These are phyloP conservation scores for Gobio gobio DNA, from an alignment of 2,113 vertebrate genomes.

Conservation along the genomic window DNA sequence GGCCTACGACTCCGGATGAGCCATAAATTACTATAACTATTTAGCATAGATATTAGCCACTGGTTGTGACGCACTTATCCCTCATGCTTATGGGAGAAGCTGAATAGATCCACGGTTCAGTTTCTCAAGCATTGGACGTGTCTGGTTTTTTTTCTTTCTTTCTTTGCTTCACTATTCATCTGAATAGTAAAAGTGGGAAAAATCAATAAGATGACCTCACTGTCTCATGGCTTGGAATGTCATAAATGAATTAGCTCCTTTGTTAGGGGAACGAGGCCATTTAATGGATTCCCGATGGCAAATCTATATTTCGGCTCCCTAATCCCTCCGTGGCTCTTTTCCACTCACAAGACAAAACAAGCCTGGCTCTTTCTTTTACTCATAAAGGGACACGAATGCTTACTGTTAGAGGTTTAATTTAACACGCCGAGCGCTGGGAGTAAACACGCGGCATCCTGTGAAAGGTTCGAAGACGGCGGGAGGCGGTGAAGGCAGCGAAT, in stretches of 20 bases:
- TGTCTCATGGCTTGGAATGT: slow-evolving; percentile 64
- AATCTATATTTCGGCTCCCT: slow-evolving; percentile 63
- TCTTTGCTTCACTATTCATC: slow-evolving; percentile 33
- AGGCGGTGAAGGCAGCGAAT: slow-evolving; percentile 39
- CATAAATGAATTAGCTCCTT: slow-evolving; percentile 73
- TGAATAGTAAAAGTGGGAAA: slow-evolving; percentile 56
- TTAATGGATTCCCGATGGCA: slow-evolving; percentile 64
- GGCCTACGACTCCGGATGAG: slow-evolving; percentile 56
- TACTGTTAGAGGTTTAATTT: slow-evolving; percentile 60
- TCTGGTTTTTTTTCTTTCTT: slow-evolving; percentile 22
- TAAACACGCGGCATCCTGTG: slow-evolving; percentile 56
- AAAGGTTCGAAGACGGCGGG: slow-evolving; percentile 57
- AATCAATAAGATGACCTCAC: slow-evolving; percentile 76
- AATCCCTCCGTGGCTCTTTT: slow-evolving; percentile 54
- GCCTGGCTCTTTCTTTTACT: slow-evolving; percentile 46
- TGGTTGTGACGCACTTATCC: slow-evolving; percentile 45
- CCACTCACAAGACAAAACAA: slow-evolving; percentile 52
- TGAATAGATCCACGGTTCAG: slow-evolving; percentile 41
- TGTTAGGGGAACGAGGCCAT: slow-evolving; percentile 62
- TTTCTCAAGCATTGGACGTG: slow-evolving; percentile 39
- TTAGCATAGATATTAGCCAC: slow-evolving; percentile 63
- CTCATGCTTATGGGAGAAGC: slow-evolving; percentile 37
- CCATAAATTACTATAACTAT: slow-evolving; percentile 73
- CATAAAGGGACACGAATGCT: slow-evolving; percentile 48
- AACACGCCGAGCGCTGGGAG: slow-evolving; percentile 57